A percentile compares a stretch with the other conserved stretches of the same genome.
These are phyloP conservation scores for Thamnaconus septentrionalis DNA, from an alignment of 2,113 vertebrate genomes.

Conservation along the genomic window DNA sequence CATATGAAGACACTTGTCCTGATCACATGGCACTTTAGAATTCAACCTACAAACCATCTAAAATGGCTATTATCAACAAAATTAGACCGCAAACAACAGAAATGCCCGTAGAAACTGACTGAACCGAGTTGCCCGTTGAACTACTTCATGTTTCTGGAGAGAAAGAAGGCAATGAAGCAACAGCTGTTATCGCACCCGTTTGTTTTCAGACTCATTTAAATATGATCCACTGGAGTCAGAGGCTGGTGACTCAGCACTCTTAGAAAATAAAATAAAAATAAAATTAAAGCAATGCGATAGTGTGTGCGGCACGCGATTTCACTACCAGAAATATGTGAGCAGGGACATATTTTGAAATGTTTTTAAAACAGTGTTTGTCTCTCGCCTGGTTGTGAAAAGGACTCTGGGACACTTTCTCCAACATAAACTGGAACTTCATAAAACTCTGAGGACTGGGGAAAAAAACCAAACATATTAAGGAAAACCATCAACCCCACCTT, in stretches of 20 bases:
- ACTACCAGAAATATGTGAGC: neutral
- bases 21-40: too few species aligned
- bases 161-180: too few species aligned
- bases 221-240: conserved; percentile 23
- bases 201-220: neutral
- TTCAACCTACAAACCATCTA: too few species aligned
- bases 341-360: neutral
- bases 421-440: conserved; percentile 39
- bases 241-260: conserved; percentile 16
- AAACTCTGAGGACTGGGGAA: conserved; percentile 34
- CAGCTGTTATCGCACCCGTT: conserved; percentile 11
- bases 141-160: neutral
- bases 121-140: too few species aligned
- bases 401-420: conserved; percentile 49
- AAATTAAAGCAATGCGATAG: neutral
- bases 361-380: conserved; percentile 19
- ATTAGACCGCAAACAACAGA: too few species aligned
- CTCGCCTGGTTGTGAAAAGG: conserved; percentile 17
- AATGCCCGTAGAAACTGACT: too few species aligned
- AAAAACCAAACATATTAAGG: neutral
- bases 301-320: neutral
- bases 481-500: too few species aligned
- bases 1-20: too few species aligned
- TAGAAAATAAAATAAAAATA: neutral
- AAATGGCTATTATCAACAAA: too few species aligned